Percentiles rank a stretch among this genome's conserved stretches.
phyloP scores from a whole-genome alignment of 2,797 vertebrate genomes.

The Neomorphus geoffroyi region DNA sequence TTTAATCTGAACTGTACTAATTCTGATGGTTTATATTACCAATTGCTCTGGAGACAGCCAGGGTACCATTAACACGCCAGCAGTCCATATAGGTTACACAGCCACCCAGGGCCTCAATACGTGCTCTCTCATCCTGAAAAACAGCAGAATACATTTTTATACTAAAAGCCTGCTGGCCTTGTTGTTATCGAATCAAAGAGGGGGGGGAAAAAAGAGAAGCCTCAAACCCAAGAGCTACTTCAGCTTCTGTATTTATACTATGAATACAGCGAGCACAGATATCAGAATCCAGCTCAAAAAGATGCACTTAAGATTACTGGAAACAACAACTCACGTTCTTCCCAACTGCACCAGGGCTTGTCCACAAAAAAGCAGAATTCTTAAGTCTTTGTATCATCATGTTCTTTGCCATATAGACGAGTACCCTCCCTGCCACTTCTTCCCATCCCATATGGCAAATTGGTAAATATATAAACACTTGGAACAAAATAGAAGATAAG shows the following conservation, averaged over 20 bases:
- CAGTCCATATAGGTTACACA: conserved; percentile 93
- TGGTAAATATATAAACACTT: background rate
- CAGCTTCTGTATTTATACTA: background rate
- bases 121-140: conserved; percentile 88
- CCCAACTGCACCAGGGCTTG: background rate
- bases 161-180: background rate
- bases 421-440: background rate
- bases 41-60: conserved; percentile 95
- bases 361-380: background rate
- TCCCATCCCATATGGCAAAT: background rate
- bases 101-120: conserved; percentile 92
- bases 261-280: background rate
- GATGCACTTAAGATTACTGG: background rate
- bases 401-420: background rate
- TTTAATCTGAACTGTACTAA: background rate
- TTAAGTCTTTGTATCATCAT: background rate
- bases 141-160: background rate
- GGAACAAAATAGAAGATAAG: background rate
- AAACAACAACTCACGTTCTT: background rate
- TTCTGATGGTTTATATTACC: conserved; percentile 78
- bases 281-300: background rate
- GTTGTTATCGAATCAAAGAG: background rate
- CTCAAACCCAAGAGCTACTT: background rate
- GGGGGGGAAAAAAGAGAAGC: background rate
- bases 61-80: conserved; percentile 95